phyloP scores from a whole-genome alignment of 2,113 vertebrate genomes.

The Limnothrissa miodon region DNA sequence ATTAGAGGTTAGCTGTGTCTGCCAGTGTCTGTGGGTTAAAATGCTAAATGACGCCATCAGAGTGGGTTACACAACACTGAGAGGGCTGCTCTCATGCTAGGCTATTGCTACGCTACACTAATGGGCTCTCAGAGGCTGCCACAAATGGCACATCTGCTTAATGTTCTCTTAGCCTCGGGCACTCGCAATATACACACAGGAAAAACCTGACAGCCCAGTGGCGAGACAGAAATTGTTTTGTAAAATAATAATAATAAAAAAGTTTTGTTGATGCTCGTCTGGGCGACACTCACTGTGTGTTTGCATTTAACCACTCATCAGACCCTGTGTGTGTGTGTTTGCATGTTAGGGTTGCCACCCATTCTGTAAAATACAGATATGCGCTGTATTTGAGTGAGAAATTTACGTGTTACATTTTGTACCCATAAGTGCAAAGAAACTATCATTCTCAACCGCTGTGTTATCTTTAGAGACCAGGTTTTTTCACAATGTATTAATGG shows the following conservation, averaged over 20 bases:
- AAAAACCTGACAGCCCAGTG: background rate
- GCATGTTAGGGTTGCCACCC: background rate
- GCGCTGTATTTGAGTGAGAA: too few species aligned
- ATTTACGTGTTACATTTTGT: too few species aligned
- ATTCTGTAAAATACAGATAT: too few species aligned
- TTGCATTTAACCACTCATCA: too few species aligned
- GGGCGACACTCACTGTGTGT: background rate
- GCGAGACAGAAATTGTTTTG: background rate
- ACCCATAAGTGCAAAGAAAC: too few species aligned
- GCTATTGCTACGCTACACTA: background rate
- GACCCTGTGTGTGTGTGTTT: background rate
- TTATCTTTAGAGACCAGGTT: too few species aligned
- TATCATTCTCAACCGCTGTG: too few species aligned
- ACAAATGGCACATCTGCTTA: background rate
- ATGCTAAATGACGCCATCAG: background rate
- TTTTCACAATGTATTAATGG: too few species aligned
- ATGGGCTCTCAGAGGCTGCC: background rate
- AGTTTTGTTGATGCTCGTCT: background rate
- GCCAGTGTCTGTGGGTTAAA: background rate
- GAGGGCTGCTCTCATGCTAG: background rate
- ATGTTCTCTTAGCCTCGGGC: background rate
- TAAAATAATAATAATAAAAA: background rate
- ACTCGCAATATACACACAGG: background rate
- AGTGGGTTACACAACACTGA: background rate
- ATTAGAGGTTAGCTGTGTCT: background rate